These are phyloP conservation scores for Dolichallabes microphthalmus DNA, from an alignment of 2,113 vertebrate genomes.

Conservation along the genomic window DNA sequence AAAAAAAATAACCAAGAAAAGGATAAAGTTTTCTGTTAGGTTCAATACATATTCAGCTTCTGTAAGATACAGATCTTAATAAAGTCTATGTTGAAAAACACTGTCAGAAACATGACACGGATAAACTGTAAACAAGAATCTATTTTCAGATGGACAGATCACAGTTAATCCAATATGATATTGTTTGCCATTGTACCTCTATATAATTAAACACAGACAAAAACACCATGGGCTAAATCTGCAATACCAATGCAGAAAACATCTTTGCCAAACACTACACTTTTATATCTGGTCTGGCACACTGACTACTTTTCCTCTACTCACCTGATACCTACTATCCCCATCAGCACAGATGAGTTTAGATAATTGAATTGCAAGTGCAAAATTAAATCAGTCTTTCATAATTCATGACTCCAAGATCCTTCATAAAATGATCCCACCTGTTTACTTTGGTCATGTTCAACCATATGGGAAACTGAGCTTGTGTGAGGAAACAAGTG, in stretches of 20 bases:
- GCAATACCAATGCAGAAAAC: conserved; percentile 37
- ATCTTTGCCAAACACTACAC: conserved; percentile 37
- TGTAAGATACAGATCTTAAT: background rate
- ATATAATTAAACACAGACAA: conserved; percentile 19
- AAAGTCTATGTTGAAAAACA: conserved; percentile 2
- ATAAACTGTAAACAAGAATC: conserved; percentile 37
- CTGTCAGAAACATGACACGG: background rate
- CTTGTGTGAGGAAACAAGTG: conserved; percentile 13
- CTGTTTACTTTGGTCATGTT: conserved; percentile 33
- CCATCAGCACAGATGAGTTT: conserved; percentile 37
- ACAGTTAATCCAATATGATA: conserved; percentile 43
- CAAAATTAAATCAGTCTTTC: conserved; percentile 48
- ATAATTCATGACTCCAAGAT: conserved; percentile 40
- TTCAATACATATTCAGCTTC: background rate
- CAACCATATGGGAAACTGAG: conserved; percentile 33
- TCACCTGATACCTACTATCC: conserved; percentile 40
- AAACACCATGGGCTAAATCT: conserved; percentile 38
- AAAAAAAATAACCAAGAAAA: background rate
- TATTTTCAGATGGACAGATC: conserved; percentile 45
- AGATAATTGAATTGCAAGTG: conserved; percentile 49
- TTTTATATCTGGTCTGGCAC: conserved; percentile 41
- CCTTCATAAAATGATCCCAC: conserved; percentile 18
- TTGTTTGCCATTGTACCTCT: conserved; percentile 31
- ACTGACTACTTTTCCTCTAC: conserved; percentile 27
- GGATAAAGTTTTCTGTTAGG: background rate